These are phyloP conservation scores for Meganola albula DNA, from an alignment of 2,888 invertebrate species.

Conservation along the genomic window DNA sequence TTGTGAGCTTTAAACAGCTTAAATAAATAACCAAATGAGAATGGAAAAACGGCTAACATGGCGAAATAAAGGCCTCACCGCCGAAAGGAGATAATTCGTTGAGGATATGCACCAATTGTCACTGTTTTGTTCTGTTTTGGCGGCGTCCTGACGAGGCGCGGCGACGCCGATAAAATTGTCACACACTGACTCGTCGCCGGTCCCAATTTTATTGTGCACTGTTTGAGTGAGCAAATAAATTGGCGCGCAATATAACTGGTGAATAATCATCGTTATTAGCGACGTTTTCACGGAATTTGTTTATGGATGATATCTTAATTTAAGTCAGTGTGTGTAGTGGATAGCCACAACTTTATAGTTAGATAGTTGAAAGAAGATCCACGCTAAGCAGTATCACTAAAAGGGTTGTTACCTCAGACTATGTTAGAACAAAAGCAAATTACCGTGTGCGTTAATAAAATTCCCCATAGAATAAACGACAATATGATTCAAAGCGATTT, in stretches of 20 bases:
- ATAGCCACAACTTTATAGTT: not conserved
- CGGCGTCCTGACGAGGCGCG: slow-evolving; percentile 45
- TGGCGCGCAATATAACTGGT: slow-evolving; percentile 3
- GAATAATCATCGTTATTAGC: not conserved
- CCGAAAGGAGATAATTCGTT: slow-evolving; percentile 74
- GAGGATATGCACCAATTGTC: slow-evolving; percentile 76
- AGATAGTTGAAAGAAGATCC: not conserved
- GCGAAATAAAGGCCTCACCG: slow-evolving; percentile 73
- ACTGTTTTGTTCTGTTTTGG: slow-evolving; percentile 65
- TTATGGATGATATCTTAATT: too few relatives aligned
- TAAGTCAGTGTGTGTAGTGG: too few relatives aligned
- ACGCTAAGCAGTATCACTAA: not conserved
- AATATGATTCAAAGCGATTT: too few relatives aligned
- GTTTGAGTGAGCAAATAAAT: slow-evolving; percentile 18
- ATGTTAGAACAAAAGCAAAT: not conserved
- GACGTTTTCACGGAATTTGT: too few relatives aligned
- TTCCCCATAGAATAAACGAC: too few relatives aligned
- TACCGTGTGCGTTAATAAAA: too few relatives aligned
- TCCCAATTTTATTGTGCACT: slow-evolving; percentile 33
- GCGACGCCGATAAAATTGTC: slow-evolving; percentile 59
- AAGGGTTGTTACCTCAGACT: not conserved
- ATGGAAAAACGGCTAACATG: slow-evolving; percentile 75
- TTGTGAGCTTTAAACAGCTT: slow-evolving; percentile 64
- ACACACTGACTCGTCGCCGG: slow-evolving; percentile 27
- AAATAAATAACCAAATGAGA: slow-evolving; percentile 78